Evolutionary conservation across 1,140 invertebrate genomes (phyloP).

Genomic region (Brachionus sp.): DNA sequence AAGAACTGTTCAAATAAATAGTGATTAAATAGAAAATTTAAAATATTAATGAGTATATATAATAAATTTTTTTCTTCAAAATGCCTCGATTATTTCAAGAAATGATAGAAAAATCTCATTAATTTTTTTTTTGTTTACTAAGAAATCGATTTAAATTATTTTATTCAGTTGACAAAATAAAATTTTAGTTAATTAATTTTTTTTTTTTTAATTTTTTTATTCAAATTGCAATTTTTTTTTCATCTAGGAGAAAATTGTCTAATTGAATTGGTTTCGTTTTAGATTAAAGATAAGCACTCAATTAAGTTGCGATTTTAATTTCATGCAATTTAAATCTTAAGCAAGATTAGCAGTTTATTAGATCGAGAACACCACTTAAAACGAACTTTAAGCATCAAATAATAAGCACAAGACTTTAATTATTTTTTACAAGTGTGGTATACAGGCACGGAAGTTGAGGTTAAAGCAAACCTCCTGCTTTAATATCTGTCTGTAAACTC

Average conservation of each 20-base stretch:
- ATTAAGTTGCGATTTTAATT: not conserved
- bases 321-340: not conserved
- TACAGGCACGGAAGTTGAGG: not conserved
- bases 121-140: too few relatives aligned
- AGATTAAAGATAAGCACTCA: not conserved
- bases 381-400: not conserved
- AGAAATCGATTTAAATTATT: too few relatives aligned
- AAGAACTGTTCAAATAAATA: too few relatives aligned
- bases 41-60: too few relatives aligned
- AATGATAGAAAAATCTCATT: too few relatives aligned
- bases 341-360: not conserved
- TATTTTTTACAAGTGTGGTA: not conserved
- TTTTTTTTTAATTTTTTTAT: not conserved
- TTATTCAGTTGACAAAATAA: too few relatives aligned
- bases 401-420: not conserved
- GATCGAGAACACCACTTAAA: conserved; percentile 20
- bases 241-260: not conserved
- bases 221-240: not conserved
- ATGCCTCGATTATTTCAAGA: too few relatives aligned
- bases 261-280: not conserved
- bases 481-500: not conserved
- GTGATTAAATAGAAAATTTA: too few relatives aligned
- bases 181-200: not conserved
- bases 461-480: not conserved
- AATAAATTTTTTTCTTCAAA: too few relatives aligned